A percentile compares a stretch with the other conserved stretches of the same genome.
Conservation (phyloP, 2,888 invertebrate genomes). For the Macaria notata region DNA sequence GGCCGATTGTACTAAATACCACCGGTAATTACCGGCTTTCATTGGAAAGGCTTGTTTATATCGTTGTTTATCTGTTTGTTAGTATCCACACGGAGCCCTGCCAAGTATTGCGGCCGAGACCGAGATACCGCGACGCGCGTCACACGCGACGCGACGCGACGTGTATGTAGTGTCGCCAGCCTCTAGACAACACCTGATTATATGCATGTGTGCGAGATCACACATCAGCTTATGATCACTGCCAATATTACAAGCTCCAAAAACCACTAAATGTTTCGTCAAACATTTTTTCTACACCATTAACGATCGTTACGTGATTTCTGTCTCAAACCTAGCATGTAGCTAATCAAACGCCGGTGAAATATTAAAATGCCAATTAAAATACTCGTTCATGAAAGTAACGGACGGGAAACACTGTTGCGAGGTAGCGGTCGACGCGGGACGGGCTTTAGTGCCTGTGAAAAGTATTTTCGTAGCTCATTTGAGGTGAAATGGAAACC, state of each 20-base stretch:
- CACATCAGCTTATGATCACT: conserved; percentile 6
- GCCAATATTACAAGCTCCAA: conserved; percentile 6
- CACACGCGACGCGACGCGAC: conserved; percentile 31
- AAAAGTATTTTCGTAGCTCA: conserved; percentile 75
- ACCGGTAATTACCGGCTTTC: conserved; percentile 12
- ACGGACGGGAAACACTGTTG: conserved; percentile 10
- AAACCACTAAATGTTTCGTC: conserved; percentile 1
- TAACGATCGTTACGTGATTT: not conserved
- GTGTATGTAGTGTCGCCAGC: conserved; percentile 22
- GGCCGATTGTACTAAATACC: conserved; percentile 10
- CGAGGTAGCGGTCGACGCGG: conserved; percentile 16
- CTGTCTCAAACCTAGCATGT: conserved; percentile 8
- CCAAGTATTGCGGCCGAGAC: conserved; percentile 45
- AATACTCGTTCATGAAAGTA: conserved; percentile 20
- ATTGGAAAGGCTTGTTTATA: conserved; percentile 22
- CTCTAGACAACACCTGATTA: conserved; percentile 19
- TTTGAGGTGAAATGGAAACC: conserved; percentile 48
- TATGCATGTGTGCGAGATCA: conserved; percentile 13
- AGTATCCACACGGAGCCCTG: conserved; percentile 37
- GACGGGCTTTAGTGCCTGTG: conserved; percentile 54
- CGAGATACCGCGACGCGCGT: conserved; percentile 26
- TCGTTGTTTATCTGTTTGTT: conserved; percentile 28
- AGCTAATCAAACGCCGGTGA: conserved; percentile 6
- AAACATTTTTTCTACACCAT: not conserved
- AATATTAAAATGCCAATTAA: conserved; percentile 28